Evolutionary conservation across 2,113 vertebrate genomes (phyloP).

Genomic region (Petroica traversi): DNA sequence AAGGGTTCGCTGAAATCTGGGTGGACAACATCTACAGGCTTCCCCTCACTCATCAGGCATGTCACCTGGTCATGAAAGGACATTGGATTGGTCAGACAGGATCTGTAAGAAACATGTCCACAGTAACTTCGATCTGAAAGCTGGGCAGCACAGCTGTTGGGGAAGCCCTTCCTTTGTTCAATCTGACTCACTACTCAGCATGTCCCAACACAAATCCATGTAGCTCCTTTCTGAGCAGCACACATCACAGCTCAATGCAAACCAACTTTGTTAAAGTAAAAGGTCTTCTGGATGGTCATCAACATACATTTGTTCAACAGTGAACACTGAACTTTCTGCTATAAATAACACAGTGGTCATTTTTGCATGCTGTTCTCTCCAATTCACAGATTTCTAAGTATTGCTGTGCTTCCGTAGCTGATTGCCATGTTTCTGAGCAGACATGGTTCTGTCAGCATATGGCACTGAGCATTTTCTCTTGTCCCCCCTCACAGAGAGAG

Average conservation of each 20-base stretch:
- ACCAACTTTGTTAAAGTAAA: background rate
- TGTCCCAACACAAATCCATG: no score
- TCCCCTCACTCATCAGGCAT: background rate
- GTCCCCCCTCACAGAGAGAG: background rate
- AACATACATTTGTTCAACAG: background rate
- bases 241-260: background rate
- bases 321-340: background rate
- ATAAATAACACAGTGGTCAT: background rate
- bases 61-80: background rate
- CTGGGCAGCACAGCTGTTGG: rapidly evolving
- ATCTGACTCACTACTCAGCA: background rate
- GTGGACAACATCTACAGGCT: background rate
- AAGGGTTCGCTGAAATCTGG: background rate
- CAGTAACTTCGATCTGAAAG: background rate
- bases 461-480: rapidly evolving
- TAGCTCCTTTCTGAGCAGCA: background rate
- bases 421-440: background rate
- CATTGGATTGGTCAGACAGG: background rate
- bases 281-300: rapidly evolving
- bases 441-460: no score
- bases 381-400: background rate
- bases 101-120: background rate
- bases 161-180: background rate
- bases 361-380: background rate
- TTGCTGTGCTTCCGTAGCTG: rapidly evolving